phyloP scores from a whole-genome alignment of 1,140 invertebrate genomes.

The Ylistrum balloti region DNA sequence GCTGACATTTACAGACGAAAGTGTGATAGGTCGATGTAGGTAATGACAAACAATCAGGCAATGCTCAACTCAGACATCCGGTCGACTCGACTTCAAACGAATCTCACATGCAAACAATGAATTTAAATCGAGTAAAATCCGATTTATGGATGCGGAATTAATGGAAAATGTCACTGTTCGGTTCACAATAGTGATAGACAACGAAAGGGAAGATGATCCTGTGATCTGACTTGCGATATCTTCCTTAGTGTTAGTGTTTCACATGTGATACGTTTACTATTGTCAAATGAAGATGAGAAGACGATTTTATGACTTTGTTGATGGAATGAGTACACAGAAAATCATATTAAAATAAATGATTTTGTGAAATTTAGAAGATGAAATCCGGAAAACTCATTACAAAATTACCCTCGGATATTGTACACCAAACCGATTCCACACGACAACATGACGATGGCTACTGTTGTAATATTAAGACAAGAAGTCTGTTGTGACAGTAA shows the following conservation, averaged over 20 bases:
- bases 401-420: too few species aligned
- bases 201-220: not conserved
- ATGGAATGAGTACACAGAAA: too few species aligned
- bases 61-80: not conserved
- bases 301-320: not conserved
- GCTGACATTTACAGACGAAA: not conserved
- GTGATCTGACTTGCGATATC: too few species aligned
- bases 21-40: not conserved
- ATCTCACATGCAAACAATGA: not conserved
- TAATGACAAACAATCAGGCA: not conserved
- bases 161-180: not conserved
- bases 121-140: conserved; percentile 29
- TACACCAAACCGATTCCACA: not conserved
- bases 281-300: not conserved
- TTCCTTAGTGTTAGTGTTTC: not conserved
- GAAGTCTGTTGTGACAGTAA: not conserved
- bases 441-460: not conserved
- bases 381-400: not conserved
- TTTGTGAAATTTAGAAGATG: too few species aligned
- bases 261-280: not conserved
- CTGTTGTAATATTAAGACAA: not conserved
- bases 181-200: not conserved
- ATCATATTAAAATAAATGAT: too few species aligned
- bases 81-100: not conserved
- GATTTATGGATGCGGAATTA: not conserved